Percentiles rank a stretch among this genome's conserved stretches.
Conservation (phyloP, 2,113 vertebrate species). For the Bubo scandiacus region DNA sequence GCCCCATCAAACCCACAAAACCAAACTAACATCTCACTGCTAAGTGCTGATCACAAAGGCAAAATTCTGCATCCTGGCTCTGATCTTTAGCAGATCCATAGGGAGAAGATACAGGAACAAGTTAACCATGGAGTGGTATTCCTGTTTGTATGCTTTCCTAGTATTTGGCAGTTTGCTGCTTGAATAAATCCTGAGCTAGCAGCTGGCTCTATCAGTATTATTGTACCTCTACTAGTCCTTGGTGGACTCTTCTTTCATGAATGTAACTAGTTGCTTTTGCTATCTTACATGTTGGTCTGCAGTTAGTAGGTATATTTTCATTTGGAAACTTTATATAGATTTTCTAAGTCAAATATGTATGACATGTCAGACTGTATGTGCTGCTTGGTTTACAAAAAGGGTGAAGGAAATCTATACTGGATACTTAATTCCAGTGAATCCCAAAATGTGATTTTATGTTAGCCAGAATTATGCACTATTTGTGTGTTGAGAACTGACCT, state of each 20-base stretch:
- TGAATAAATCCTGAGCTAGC: background rate
- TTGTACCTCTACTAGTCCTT: background rate
- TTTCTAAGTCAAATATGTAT: background rate
- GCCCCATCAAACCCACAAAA: background rate
- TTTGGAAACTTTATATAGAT: background rate
- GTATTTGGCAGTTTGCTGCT: background rate
- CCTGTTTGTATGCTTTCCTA: background rate
- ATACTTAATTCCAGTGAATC: background rate
- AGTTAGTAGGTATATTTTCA: background rate
- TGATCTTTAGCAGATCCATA: background rate
- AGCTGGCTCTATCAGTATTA: background rate
- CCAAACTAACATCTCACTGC: background rate
- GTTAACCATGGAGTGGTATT: background rate
- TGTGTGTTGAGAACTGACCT: background rate
- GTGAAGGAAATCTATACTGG: background rate
- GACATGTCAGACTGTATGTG: accelerated
- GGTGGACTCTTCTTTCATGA: background rate
- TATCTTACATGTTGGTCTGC: background rate
- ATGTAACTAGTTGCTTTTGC: background rate
- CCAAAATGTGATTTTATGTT: background rate
- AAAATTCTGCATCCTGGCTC: background rate
- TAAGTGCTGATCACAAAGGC: background rate
- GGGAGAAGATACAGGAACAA: background rate
- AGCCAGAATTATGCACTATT: background rate
- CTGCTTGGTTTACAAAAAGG: background rate